These are phyloP conservation scores for Hylia prasina DNA, from an alignment of 2,113 vertebrate species.

Conservation along the genomic window DNA sequence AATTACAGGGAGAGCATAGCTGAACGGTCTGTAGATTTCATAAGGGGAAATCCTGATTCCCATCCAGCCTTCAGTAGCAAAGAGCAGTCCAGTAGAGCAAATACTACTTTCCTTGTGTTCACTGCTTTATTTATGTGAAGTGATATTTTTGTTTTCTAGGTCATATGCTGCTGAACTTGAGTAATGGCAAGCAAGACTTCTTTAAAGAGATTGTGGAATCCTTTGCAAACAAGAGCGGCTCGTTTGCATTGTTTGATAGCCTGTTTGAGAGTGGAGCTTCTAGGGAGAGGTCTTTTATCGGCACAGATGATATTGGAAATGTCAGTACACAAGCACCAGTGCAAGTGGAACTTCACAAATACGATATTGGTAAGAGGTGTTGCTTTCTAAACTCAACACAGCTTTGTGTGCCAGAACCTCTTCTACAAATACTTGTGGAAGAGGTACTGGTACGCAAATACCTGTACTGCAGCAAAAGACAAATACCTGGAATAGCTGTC, in stretches of 20 bases:
- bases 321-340: slow-evolving; percentile 74
- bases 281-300: slow-evolving; percentile 80
- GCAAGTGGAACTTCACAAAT: slow-evolving; percentile 79
- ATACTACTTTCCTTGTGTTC: background rate
- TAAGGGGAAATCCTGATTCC: background rate
- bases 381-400: background rate
- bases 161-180: slow-evolving; percentile 91
- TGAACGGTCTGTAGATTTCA: background rate
- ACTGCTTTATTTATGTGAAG: background rate
- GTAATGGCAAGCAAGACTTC: slow-evolving; percentile 76
- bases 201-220: slow-evolving; percentile 89
- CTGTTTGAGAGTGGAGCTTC: slow-evolving; percentile 77
- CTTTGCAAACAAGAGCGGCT: slow-evolving; percentile 87
- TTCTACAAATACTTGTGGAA: background rate
- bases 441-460: background rate
- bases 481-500: background rate
- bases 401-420: background rate
- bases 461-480: background rate
- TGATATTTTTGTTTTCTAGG: slow-evolving; percentile 68
- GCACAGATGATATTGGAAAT: slow-evolving; percentile 81
- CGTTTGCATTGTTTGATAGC: slow-evolving; percentile 78
- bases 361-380: slow-evolving; percentile 81
- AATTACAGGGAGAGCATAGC: background rate
- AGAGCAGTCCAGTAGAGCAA: background rate
- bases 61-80: background rate